Conservation (phyloP, 2,797 vertebrate genomes). For the Thunnus albacares region DNA sequence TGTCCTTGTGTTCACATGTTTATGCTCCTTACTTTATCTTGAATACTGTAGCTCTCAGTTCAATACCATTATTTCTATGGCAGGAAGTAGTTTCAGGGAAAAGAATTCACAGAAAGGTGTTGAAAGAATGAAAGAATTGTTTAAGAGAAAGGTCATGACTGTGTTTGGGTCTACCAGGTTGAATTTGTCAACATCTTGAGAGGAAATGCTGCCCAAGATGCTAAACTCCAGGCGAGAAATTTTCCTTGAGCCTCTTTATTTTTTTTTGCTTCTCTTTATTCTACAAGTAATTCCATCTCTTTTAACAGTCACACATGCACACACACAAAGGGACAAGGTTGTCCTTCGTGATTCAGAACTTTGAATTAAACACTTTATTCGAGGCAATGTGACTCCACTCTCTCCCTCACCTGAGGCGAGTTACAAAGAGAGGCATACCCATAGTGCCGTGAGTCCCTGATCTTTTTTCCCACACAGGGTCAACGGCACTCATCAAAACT, state of each 20-base stretch:
- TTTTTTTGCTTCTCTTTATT: constrained; percentile 31
- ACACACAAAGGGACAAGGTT: constrained; percentile 16
- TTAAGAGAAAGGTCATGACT: constrained; percentile 4
- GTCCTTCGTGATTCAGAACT: constrained; percentile 30
- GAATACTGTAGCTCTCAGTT: constrained; percentile 7
- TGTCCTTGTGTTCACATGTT: background rate
- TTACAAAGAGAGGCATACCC: constrained; percentile 23
- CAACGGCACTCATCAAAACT: constrained; percentile 53
- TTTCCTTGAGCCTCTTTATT: background rate
- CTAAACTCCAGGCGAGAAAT: background rate
- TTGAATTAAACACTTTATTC: constrained; percentile 56
- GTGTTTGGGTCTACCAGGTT: background rate
- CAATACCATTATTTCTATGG: constrained; percentile 25
- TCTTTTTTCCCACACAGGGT: constrained; percentile 37
- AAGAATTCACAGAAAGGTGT: constrained; percentile 38
- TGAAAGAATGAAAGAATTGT: background rate
- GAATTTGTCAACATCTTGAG: background rate
- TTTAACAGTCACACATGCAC: constrained; percentile 15
- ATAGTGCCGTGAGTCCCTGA: constrained; percentile 54
- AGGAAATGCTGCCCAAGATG: background rate
- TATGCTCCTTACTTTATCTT: background rate
- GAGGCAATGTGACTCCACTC: constrained; percentile 29
- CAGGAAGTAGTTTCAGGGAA: constrained; percentile 12
- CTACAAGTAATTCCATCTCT: constrained; percentile 10
- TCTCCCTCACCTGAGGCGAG: constrained; percentile 49